phyloP scores from a whole-genome alignment of 2,888 invertebrate species.

The Carterocephalus palaemon region DNA sequence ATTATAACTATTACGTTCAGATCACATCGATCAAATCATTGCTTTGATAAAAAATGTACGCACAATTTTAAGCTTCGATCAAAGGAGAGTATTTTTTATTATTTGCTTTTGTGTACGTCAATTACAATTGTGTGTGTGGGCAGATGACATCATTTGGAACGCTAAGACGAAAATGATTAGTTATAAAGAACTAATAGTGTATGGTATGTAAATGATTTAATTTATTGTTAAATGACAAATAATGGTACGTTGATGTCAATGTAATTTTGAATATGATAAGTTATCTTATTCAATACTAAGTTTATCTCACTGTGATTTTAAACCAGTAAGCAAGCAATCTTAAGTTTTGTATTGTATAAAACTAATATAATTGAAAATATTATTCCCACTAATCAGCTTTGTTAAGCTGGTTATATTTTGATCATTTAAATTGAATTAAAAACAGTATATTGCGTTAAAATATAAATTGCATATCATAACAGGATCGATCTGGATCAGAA shows the following conservation, averaged over 20 bases:
- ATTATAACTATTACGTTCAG: too few relatives aligned
- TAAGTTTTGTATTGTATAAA: too few relatives aligned
- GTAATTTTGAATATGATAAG: neutral
- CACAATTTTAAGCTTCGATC: conserved; percentile 15
- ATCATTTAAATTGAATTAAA: too few relatives aligned
- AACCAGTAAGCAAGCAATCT: too few relatives aligned
- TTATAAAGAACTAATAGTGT: conserved; percentile 70
- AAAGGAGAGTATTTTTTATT: conserved; percentile 22
- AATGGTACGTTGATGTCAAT: conserved; percentile 1
- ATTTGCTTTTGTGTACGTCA: conserved; percentile 6
- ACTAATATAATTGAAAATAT: too few relatives aligned
- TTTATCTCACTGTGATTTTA: too few relatives aligned
- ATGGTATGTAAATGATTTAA: too few relatives aligned
- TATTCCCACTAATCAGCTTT: too few relatives aligned
- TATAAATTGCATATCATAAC: conserved; percentile 13
- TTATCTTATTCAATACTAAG: neutral
- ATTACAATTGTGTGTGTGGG: conserved; percentile 17
- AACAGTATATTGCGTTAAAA: neutral
- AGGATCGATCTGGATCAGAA: conserved; percentile 16
- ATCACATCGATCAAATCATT: too few relatives aligned
- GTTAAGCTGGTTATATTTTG: too few relatives aligned
- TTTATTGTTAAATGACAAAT: conserved; percentile 14
- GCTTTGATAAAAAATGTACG: conserved; percentile 7
- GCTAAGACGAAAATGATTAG: conserved; percentile 52
- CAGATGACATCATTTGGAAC: conserved; percentile 31